Conservation (phyloP, 2,797 vertebrate genomes). For the Clarias pachynema region DNA sequence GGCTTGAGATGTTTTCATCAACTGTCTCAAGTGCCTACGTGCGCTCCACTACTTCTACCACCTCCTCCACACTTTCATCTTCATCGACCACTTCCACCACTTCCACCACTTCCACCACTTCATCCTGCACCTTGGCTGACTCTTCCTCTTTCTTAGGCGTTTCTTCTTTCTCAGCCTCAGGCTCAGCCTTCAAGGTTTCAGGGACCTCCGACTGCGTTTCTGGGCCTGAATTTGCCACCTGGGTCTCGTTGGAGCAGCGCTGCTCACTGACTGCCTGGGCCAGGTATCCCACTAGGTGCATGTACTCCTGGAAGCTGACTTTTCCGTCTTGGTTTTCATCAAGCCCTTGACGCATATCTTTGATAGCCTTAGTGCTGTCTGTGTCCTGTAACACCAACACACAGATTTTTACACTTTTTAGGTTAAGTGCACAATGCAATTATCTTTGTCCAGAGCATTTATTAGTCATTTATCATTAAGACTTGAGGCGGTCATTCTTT, state of each 20-base stretch:
- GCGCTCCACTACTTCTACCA: constrained; percentile 66
- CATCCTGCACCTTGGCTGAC: constrained; percentile 35
- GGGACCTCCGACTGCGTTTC: constrained; percentile 53
- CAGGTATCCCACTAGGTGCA: constrained; percentile 77
- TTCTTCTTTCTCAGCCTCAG: constrained; percentile 41
- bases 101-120: constrained; percentile 53
- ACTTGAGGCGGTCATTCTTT: background rate
- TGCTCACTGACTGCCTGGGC: constrained; percentile 70
- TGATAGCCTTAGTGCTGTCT: constrained; percentile 72
- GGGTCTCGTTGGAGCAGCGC: constrained; percentile 49
- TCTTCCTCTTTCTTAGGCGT: constrained; percentile 42
- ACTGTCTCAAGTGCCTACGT: constrained; percentile 67
- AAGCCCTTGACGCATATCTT: constrained; percentile 69
- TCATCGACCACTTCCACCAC: constrained; percentile 58
- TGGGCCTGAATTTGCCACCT: constrained; percentile 42
- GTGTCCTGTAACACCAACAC: constrained; percentile 61
- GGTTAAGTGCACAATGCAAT: background rate
- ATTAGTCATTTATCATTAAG: background rate
- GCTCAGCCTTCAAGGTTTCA: constrained; percentile 25
- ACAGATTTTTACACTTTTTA: background rate
- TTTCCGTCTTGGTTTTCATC: constrained; percentile 74
- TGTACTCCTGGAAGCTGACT: constrained; percentile 77
- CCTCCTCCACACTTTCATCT: constrained; percentile 59
- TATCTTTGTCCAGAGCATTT: background rate
- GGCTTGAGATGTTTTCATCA: constrained; percentile 28